phyloP scores from a whole-genome alignment of 2,888 invertebrate species.

The Acanthacorydalis orientalis region DNA sequence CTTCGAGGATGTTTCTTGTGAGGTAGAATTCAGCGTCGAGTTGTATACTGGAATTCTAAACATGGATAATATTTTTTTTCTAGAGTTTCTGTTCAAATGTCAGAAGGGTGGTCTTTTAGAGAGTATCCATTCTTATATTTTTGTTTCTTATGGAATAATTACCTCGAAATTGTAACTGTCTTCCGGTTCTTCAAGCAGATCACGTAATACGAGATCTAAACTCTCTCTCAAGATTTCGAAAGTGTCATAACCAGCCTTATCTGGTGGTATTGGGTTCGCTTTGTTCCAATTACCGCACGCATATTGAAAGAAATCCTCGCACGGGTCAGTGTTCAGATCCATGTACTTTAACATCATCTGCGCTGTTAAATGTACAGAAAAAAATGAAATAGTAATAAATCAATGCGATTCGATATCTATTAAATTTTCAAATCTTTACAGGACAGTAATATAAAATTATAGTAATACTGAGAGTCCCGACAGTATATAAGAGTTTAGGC shows the following conservation, averaged over 20 bases:
- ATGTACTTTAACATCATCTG: constrained; percentile 60
- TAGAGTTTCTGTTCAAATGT: too few relatives aligned
- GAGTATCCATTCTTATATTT: too few relatives aligned
- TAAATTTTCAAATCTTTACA: too few relatives aligned
- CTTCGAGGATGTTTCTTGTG: neutral
- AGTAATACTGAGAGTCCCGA: too few relatives aligned
- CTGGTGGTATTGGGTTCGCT: constrained; percentile 72
- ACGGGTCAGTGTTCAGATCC: constrained; percentile 56
- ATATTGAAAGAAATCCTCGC: constrained; percentile 69
- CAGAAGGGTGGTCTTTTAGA: too few relatives aligned
- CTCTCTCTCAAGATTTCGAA: constrained; percentile 80
- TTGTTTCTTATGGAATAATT: too few relatives aligned
- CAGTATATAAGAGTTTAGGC: too few relatives aligned
- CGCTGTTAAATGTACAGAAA: constrained; percentile 26
- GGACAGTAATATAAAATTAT: too few relatives aligned
- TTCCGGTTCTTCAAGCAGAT: constrained; percentile 41
- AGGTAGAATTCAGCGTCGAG: neutral
- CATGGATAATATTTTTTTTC: too few relatives aligned
- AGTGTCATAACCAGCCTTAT: constrained; percentile 76
- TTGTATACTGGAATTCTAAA: neutral
- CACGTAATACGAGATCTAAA: constrained; percentile 48
- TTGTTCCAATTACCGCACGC: constrained; percentile 78
- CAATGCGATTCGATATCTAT: too few relatives aligned
- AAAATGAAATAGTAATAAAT: neutral
- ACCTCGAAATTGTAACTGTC: constrained; percentile 7